phyloP scores from a whole-genome alignment of 2,113 vertebrate species.

The Argyrosomus japonicus region DNA sequence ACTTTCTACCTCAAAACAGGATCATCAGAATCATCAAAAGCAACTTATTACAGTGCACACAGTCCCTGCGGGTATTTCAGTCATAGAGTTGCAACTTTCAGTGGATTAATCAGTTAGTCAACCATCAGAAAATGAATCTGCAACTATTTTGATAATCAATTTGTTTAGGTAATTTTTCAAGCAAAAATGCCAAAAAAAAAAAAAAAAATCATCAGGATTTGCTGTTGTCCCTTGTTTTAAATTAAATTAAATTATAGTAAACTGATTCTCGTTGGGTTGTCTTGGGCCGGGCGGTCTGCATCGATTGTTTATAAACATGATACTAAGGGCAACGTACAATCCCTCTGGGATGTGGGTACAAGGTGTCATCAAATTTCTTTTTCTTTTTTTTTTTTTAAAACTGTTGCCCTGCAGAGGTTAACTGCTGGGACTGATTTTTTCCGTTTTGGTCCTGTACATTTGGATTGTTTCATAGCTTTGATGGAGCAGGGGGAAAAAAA shows the following conservation, averaged over 20 bases:
- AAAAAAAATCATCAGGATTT: background rate
- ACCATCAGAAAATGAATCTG: too few species aligned
- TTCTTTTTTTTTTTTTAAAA: background rate
- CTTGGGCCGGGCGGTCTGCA: background rate
- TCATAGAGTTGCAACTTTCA: background rate
- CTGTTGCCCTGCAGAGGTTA: background rate
- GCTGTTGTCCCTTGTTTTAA: background rate
- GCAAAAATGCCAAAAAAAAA: background rate
- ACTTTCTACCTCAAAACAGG: background rate
- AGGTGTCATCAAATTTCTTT: background rate
- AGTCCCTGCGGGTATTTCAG: background rate
- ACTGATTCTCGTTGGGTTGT: background rate
- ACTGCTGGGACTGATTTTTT: conserved; percentile 13
- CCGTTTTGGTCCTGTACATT: conserved; percentile 22
- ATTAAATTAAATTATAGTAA: background rate
- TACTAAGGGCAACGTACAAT: background rate
- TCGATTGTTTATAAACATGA: background rate
- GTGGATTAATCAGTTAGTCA: background rate
- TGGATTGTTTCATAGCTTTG: conserved; percentile 10
- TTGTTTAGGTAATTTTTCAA: background rate
- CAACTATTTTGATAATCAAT: background rate
- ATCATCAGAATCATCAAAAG: background rate
- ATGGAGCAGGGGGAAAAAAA: conserved; percentile 19
- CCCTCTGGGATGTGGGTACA: background rate
- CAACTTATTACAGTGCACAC: background rate